These are phyloP conservation scores for Leptopilina boulardi DNA, from an alignment of 1,140 invertebrate genomes.

Conservation along the genomic window DNA sequence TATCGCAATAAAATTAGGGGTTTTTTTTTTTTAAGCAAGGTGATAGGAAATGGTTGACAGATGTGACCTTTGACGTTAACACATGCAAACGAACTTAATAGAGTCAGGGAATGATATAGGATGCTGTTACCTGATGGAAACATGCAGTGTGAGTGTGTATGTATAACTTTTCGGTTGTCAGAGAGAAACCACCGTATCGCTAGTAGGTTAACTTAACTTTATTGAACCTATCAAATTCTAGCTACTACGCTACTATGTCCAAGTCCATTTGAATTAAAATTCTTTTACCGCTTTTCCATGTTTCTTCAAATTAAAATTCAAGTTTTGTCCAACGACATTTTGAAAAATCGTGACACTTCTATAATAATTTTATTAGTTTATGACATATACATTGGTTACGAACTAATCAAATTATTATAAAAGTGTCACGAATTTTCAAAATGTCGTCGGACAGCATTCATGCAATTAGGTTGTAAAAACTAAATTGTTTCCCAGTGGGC, in stretches of 20 bases:
- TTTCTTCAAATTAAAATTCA: not conserved
- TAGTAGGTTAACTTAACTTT: constrained; percentile 21
- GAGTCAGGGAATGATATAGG: not conserved
- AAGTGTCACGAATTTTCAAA: too few relatives aligned
- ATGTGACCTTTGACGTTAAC: constrained; percentile 26
- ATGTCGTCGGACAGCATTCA: too few relatives aligned
- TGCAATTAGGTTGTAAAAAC: too few relatives aligned
- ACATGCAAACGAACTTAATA: constrained; percentile 11
- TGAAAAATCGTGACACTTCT: too few relatives aligned
- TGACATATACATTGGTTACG: too few relatives aligned
- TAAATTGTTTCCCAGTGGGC: too few relatives aligned
- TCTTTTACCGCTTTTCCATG: not conserved
- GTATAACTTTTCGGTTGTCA: constrained; percentile 8
- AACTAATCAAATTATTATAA: too few relatives aligned
- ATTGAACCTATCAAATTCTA: constrained; percentile 32
- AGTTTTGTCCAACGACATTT: too few relatives aligned
- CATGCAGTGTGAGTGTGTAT: constrained; percentile 2
- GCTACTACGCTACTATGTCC: not conserved
- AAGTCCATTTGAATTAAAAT: not conserved
- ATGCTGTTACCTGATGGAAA: not conserved
- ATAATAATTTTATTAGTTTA: too few relatives aligned
- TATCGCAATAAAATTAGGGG: constrained; percentile 1
- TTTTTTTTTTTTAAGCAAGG: not conserved
- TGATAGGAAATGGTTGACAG: not conserved
- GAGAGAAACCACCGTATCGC: constrained; percentile 17